Evolutionary conservation across 2,888 invertebrate genomes (phyloP).

Genomic region (Chorisops tibialis): DNA sequence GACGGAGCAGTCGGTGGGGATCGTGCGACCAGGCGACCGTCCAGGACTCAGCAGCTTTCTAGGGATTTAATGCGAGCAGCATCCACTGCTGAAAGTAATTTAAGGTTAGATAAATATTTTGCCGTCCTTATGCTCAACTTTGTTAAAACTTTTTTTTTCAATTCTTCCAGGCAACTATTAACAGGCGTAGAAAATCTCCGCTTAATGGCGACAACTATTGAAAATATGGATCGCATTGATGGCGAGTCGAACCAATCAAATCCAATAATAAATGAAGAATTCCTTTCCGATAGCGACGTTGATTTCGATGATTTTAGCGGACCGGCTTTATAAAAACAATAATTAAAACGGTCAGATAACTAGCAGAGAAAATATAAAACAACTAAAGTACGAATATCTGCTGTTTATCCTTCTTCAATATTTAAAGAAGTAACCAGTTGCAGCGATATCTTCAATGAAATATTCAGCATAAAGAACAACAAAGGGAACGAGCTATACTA

Average conservation of each 20-base stretch:
- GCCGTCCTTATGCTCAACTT: too few relatives aligned
- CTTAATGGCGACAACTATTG: constrained; percentile 62
- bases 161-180: constrained; percentile 59
- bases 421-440: too few relatives aligned
- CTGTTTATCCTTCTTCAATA: too few relatives aligned
- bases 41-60: constrained; percentile 55
- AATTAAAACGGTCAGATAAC: too few relatives aligned
- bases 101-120: constrained; percentile 53
- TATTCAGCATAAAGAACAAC: too few relatives aligned
- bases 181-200: constrained; percentile 65
- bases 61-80: constrained; percentile 62
- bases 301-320: constrained; percentile 43
- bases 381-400: too few relatives aligned
- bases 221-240: constrained; percentile 58
- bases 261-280: constrained; percentile 33
- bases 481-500: too few relatives aligned
- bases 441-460: too few relatives aligned
- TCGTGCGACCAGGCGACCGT: constrained; percentile 44
- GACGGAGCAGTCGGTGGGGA: constrained; percentile 53
- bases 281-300: constrained; percentile 41
- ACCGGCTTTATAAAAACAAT: constrained; percentile 44
- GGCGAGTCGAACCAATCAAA: constrained; percentile 40
- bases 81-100: constrained; percentile 62
- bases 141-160: too few relatives aligned
- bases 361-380: too few relatives aligned